A percentile compares a stretch with the other conserved stretches of the same genome.
Evolutionary conservation across 2,797 vertebrate genomes (phyloP).

Genomic region (Lagocephalus sceleratus): DNA sequence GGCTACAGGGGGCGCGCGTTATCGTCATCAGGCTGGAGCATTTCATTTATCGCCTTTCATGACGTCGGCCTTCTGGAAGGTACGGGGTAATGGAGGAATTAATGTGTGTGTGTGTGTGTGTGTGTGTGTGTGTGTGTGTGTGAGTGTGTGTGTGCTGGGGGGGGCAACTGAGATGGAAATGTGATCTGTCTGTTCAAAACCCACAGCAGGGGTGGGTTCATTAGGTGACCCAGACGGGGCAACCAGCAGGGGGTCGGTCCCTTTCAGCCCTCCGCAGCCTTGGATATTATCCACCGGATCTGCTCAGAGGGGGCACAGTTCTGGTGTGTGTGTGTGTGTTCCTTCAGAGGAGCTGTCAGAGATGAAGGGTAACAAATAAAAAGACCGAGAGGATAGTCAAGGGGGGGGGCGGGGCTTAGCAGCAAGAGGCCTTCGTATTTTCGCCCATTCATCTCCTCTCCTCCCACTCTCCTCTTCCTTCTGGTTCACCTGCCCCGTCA

Average conservation of each 20-base stretch:
- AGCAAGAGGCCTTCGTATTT: not conserved
- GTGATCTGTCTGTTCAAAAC: slow-evolving; percentile 45
- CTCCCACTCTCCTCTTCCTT: slow-evolving; percentile 3
- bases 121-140: slow-evolving; percentile 3
- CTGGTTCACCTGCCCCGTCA: not conserved
- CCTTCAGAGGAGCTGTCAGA: slow-evolving; percentile 6
- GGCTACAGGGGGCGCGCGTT: slow-evolving; percentile 6
- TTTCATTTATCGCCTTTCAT: slow-evolving; percentile 47
- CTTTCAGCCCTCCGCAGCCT: slow-evolving; percentile 16
- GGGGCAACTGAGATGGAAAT: slow-evolving; percentile 52
- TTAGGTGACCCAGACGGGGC: slow-evolving; percentile 34
- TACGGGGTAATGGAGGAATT: slow-evolving; percentile 21
- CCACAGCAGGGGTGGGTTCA: slow-evolving; percentile 47
- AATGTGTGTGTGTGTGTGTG: slow-evolving; percentile 16
- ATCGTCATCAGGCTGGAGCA: slow-evolving; percentile 5
- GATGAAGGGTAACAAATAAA: not conserved
- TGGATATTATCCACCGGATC: not conserved
- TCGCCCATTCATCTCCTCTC: not conserved
- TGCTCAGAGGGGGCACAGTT: not conserved
- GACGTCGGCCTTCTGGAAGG: slow-evolving; percentile 39
- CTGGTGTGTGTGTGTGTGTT: slow-evolving; percentile 6
- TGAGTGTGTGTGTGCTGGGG: slow-evolving; percentile 13
- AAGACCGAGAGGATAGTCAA: not conserved
- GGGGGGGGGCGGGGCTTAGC: too few relatives aligned
- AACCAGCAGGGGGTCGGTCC: slow-evolving; percentile 25